Percentiles rank a stretch among this genome's conserved stretches.
Evolutionary conservation across 2,797 vertebrate genomes (phyloP).

Genomic region (Eupleurogrammus muticus): DNA sequence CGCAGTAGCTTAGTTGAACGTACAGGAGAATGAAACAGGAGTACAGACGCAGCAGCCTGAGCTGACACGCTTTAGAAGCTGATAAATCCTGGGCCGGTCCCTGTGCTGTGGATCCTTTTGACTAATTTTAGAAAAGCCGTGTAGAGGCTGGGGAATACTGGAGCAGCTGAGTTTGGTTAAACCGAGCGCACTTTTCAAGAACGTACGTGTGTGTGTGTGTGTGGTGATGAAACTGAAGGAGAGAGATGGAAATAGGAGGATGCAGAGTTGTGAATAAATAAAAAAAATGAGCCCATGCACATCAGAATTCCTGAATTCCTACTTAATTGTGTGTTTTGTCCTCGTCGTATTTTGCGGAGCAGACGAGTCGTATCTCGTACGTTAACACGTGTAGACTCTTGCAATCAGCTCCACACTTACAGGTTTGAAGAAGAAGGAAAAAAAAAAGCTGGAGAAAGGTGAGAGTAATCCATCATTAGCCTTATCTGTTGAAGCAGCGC

Average conservation of each 20-base stretch:
- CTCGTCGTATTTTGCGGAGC: constrained; percentile 12
- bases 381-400: constrained; percentile 44
- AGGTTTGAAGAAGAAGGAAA: constrained; percentile 52
- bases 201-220: constrained; percentile 13
- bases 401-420: constrained; percentile 50
- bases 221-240: constrained; percentile 4
- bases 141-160: constrained; percentile 32
- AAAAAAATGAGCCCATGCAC: constrained; percentile 6
- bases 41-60: too few relatives aligned
- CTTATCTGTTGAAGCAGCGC: constrained; percentile 68
- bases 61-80: background rate
- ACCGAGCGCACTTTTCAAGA: constrained; percentile 33
- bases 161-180: constrained; percentile 41
- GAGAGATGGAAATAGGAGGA: constrained; percentile 25
- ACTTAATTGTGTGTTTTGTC: constrained; percentile 24
- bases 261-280: constrained; percentile 4
- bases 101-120: constrained; percentile 49
- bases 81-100: constrained; percentile 4
- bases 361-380: constrained; percentile 25
- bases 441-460: constrained; percentile 36
- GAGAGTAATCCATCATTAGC: constrained; percentile 60
- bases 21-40: background rate
- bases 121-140: constrained; percentile 71
- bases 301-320: constrained; percentile 29
- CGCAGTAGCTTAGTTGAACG: background rate